phyloP scores from a whole-genome alignment of 2,113 vertebrate genomes.

The Callithrix jacchus region DNA sequence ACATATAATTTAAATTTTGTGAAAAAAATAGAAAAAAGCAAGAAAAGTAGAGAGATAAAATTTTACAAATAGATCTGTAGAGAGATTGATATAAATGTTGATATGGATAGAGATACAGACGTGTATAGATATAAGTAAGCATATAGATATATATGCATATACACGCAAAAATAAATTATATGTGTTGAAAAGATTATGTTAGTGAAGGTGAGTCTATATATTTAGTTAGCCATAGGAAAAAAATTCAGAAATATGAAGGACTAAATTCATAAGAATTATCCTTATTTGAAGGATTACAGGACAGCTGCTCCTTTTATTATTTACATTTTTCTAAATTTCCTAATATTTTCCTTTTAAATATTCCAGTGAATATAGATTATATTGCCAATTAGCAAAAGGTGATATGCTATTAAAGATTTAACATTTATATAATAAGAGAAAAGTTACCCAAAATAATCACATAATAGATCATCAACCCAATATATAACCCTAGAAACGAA shows the following conservation, averaged over 20 bases:
- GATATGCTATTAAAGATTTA: neutral
- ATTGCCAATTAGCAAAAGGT: neutral
- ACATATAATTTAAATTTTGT: neutral
- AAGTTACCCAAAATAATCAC: neutral
- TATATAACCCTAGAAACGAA: neutral
- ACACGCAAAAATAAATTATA: neutral
- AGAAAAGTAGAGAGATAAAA: neutral
- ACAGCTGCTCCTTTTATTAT: neutral
- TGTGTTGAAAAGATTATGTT: neutral
- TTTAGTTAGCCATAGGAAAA: neutral
- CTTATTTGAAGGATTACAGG: neutral
- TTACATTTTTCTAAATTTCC: neutral
- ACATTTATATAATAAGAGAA: neutral
- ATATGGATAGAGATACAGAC: neutral
- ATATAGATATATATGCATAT: neutral
- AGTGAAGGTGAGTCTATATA: neutral
- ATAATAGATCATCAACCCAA: neutral
- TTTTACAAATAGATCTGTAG: neutral
- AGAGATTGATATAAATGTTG: neutral
- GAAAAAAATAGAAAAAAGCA: neutral
- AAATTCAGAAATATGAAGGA: neutral
- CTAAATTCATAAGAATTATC: neutral
- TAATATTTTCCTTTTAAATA: neutral
- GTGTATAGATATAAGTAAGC: neutral
- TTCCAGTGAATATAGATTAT: neutral